These are phyloP conservation scores for Bursaphelenchus mucronatus DNA, from an alignment of 1,140 invertebrate species.

Conservation along the genomic window DNA sequence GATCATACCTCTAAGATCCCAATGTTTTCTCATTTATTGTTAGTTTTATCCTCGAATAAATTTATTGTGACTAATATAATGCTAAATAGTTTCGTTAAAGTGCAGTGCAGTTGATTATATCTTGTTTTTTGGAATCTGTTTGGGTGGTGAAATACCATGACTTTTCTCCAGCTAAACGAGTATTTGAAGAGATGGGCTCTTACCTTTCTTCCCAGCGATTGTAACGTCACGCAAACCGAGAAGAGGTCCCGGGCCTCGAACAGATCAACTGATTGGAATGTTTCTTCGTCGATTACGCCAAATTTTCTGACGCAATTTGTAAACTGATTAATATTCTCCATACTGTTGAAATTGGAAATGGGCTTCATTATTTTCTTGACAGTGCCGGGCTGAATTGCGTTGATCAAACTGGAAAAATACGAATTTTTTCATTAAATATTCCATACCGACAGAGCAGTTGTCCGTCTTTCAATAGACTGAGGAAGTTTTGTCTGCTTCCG, in stretches of 20 bases:
- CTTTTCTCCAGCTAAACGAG: conserved; percentile 39
- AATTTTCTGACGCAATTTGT: conserved; percentile 76
- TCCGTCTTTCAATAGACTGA: conserved; percentile 63
- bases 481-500: conserved; percentile 78
- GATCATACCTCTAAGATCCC: too few relatives aligned
- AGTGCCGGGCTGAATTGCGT: conserved; percentile 66
- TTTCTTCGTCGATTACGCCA: conserved; percentile 86
- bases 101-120: too few relatives aligned
- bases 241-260: conserved; percentile 92
- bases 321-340: conserved; percentile 96
- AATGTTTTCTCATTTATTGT: too few relatives aligned
- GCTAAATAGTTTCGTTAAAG: too few relatives aligned
- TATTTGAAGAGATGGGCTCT: conserved; percentile 30
- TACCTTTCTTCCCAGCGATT: conserved; percentile 89
- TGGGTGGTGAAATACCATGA: conserved; percentile 35
- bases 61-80: too few relatives aligned
- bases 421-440: not conserved
- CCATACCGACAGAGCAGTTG: conserved; percentile 52
- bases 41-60: too few relatives aligned
- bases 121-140: conserved; percentile 35
- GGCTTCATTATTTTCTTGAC: conserved; percentile 79
- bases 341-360: conserved; percentile 80
- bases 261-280: conserved; percentile 69
- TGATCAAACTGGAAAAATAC: conserved; percentile 50
- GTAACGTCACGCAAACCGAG: conserved; percentile 86